These are phyloP conservation scores for Butorides virescens DNA, from an alignment of 2,113 vertebrate species.

Conservation along the genomic window DNA sequence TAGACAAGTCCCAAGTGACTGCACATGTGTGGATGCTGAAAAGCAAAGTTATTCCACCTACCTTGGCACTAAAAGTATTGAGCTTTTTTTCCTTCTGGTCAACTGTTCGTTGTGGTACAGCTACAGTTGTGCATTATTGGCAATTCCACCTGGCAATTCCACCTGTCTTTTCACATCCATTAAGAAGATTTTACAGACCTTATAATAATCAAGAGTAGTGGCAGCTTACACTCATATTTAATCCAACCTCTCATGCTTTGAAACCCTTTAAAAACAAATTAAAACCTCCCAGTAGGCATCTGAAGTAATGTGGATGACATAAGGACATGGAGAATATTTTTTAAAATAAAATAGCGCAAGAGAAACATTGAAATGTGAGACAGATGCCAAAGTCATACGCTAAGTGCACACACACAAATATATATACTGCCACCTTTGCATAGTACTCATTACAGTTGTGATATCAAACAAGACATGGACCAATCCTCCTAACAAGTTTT, in stretches of 20 bases:
- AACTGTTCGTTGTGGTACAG: not conserved
- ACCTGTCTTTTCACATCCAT: not conserved
- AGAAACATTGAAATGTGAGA: not conserved
- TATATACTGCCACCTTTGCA: not conserved
- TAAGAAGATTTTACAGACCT: not conserved
- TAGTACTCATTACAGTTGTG: not conserved
- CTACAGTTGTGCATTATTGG: not conserved
- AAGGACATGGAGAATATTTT: not conserved
- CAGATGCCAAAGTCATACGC: not conserved
- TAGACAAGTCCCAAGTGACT: constrained; percentile 27
- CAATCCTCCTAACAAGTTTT: not conserved
- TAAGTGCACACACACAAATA: not conserved
- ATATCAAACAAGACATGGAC: not conserved
- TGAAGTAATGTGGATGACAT: not conserved
- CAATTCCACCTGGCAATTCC: not conserved
- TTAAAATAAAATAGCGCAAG: not conserved
- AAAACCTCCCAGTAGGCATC: not conserved
- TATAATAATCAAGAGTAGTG: not conserved
- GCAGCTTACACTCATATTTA: not conserved
- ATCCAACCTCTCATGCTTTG: not conserved
- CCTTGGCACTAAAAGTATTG: constrained; percentile 3
- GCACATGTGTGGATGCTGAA: constrained; percentile 3
- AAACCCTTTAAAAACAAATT: not conserved
- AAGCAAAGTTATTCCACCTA: constrained; percentile 30
- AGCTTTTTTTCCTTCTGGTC: not conserved